A percentile compares a stretch with the other conserved stretches of the same genome.
Evolutionary conservation across 2,888 invertebrate genomes (phyloP).

Genomic region (Mechanitis messenoides): DNA sequence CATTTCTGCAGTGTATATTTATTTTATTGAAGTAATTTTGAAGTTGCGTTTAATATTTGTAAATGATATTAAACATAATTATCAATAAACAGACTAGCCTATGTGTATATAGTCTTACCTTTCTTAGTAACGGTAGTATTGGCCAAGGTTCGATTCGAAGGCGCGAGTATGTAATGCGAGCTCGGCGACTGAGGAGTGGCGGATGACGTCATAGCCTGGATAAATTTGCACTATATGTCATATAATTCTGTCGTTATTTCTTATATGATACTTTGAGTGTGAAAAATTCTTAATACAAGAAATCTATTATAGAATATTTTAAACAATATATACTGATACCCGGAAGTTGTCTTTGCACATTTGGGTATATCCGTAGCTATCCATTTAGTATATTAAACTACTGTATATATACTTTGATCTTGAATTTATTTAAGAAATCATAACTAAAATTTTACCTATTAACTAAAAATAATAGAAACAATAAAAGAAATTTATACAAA

Average conservation of each 20-base stretch:
- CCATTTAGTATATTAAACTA: no score
- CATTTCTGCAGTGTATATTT: no score
- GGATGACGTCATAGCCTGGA: constrained; percentile 36
- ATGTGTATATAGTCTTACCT: constrained; percentile 44
- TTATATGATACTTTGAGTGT: no score
- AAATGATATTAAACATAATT: background rate
- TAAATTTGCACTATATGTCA: background rate
- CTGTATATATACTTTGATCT: background rate
- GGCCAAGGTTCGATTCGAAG: constrained; percentile 59
- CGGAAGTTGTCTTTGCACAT: no score
- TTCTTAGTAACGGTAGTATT: constrained; percentile 69
- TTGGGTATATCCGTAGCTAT: no score
- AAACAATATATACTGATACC: no score
- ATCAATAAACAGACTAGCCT: background rate
- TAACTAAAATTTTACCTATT: constrained; percentile 1
- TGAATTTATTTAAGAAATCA: background rate
- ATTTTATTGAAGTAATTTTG: no score
- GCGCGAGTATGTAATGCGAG: constrained; percentile 68
- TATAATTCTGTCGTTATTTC: background rate
- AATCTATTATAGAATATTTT: no score
- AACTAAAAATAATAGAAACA: background rate
- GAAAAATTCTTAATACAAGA: no score
- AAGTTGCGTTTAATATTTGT: no score
- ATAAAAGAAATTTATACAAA: background rate
- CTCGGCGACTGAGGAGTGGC: constrained; percentile 71